Conservation (phyloP, 2,113 vertebrate genomes). For the Chiloscyllium plagiosum region DNA sequence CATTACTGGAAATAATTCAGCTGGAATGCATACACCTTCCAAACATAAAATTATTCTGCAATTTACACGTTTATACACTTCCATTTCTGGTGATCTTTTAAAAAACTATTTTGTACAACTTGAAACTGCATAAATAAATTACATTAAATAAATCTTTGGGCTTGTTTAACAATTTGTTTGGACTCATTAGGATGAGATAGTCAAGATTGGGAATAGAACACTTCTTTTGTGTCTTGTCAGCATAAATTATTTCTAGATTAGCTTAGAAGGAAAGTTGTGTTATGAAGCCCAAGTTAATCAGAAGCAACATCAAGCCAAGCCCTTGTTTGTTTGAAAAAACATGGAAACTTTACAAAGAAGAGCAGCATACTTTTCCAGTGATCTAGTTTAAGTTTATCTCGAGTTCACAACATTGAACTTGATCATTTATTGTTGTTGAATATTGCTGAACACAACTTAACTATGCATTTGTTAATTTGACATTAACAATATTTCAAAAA, state of each 20-base stretch:
- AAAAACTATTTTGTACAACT: not conserved
- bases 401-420: not conserved
- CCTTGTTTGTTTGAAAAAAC: not conserved
- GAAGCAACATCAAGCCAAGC: not conserved
- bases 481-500: not conserved
- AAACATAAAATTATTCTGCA: not conserved
- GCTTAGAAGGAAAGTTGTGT: not conserved
- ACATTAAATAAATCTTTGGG: not conserved
- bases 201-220: not conserved
- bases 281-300: not conserved
- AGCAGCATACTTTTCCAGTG: not conserved
- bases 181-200: not conserved
- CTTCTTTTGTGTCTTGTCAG: not conserved
- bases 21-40: not conserved
- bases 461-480: not conserved
- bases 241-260: not conserved
- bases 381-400: not conserved
- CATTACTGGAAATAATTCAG: conserved; percentile 26
- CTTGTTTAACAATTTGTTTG: not conserved
- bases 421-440: not conserved
- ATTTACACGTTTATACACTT: not conserved
- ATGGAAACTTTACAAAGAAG: not conserved
- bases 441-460: not conserved
- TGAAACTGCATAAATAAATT: conserved; percentile 21
- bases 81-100: not conserved